Evolutionary conservation across 2,797 vertebrate species (phyloP), one percentile per base, ranked within the genome.

Genomic region (Labeo calbasu): DNA sequence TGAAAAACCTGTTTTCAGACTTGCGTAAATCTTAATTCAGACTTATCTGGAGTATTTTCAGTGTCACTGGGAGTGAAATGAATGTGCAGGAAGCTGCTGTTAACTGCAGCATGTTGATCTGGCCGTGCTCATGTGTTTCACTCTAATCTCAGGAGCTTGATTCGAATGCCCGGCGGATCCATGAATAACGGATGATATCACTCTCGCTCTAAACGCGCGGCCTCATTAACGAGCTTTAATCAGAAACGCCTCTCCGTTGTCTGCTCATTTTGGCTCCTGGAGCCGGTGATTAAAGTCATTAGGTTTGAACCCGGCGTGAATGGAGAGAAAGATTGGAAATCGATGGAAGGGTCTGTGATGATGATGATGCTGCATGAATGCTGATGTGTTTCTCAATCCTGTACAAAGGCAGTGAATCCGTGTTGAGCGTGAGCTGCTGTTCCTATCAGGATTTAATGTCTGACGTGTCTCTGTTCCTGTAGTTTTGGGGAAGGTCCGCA

Each of bases 401-500:
- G n/a, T 21, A 59, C 21, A 12, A 63, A 61, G 8, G 40, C 23
- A 23, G 23, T 9, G 40, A 59, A 61, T 59, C 75, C 40, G n/a
- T 70, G 68, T 23, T 70, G 51, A 19, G 15, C 0, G 15, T 19
- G 15, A 53, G 25, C 6, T 63, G 40, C 40, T 46, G 43, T 59
- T 36, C 32, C 4, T 4, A 36, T 36, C 32, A 36, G 43, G 9
- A 9, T 46, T 46, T 25, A 25, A 25, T 5, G 23, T 13, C 5
- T 15, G 61, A 55, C 19, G 51, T 57, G 1, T 72, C 36, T 73
- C 57, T 63, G 70, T 85, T 63, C 79, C 32, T 25, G 4, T 90
- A 99, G 98, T 99, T 90, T 94, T 99, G 86, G 97, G 97, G 72
- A 99, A 99, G 95, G 98, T 99, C 92, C 96, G 96, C 93, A 96